Percentiles rank a stretch among this genome's conserved stretches.
These are phyloP conservation scores for Paratrypauchen microcephalus DNA, from an alignment of 2,797 vertebrate genomes.

Conservation along the genomic window DNA sequence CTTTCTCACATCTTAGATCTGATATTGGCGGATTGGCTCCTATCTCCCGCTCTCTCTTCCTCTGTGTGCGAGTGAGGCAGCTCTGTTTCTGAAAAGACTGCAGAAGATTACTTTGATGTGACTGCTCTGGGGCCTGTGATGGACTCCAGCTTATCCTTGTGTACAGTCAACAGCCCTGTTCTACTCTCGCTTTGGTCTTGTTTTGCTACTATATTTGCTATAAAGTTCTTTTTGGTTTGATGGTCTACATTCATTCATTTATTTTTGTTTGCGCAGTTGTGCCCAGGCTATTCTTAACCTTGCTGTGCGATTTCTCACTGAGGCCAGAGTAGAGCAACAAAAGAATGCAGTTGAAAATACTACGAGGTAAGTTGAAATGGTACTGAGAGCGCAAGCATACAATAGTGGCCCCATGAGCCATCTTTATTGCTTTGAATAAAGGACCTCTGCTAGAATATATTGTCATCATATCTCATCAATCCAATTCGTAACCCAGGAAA, in stretches of 20 bases:
- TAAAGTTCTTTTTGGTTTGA: neutral
- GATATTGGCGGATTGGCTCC: constrained; percentile 66
- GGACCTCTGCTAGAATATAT: too few relatives aligned
- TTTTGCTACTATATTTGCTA: constrained; percentile 6
- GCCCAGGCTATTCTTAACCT: neutral
- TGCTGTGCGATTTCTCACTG: neutral
- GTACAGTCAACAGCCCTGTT: constrained; percentile 23
- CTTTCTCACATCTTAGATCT: constrained; percentile 55
- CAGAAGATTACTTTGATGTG: constrained; percentile 63
- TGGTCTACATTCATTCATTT: neutral
- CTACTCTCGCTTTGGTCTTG: constrained; percentile 29
- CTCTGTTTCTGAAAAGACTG: constrained; percentile 55
- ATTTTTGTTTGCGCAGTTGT: neutral
- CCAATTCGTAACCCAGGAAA: too few relatives aligned
- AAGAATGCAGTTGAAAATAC: neutral
- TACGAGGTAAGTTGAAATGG: neutral
- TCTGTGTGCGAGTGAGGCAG: constrained; percentile 54
- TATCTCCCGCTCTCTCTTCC: constrained; percentile 57
- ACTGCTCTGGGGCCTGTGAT: constrained; percentile 49
- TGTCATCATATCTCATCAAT: too few relatives aligned
- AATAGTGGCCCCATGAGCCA: too few relatives aligned
- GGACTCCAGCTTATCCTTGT: constrained; percentile 38
- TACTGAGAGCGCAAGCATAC: neutral
- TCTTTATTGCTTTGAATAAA: too few relatives aligned
- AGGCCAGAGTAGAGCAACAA: neutral